Evolutionary conservation across 2,797 vertebrate species (phyloP), one percentile per base, ranked within the genome.

Genomic region (Hoplostethus atlanticus): DNA sequence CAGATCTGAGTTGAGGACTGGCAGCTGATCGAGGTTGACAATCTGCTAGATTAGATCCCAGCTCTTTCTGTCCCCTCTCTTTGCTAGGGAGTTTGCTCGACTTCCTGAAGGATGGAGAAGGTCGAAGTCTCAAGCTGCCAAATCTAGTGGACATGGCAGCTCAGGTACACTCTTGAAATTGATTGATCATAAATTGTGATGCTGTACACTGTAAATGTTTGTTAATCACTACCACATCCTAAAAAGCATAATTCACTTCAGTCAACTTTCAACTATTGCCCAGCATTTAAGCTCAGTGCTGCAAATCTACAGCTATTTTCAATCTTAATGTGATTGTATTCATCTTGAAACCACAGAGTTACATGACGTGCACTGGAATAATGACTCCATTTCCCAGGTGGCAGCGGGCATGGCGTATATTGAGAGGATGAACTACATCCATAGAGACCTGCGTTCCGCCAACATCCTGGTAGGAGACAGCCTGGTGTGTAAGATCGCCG

Each of bases 341-440:
- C 28, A 64, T 51, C 59, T 76, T 64, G 54, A 77, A 73, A 63
- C 38, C 42, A 58, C 55, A 80, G 2, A 58, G 25, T 58, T 38
- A 71, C 50, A n/a, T 47, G 68, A 78, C 34, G 17, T 50, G 83
- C 9, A 79, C 4, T 62, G 53, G 64, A 51, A 70, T 64, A 60
- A 52, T 1, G 10, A 53, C 70, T 68, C 56, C 0, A 38, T 84
- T 77, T 46, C 11, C 72, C 93, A 99, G 98, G 98, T 99, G 83
- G 98, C 98, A 1, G 97, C 97, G 1, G 98, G 97, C 47, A 99
- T 99, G 98, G 98, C 98, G 4, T 99, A 99, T 77, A 99, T 99
- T 0, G 98, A 99, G 91, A 93, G 98, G 77, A 99, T 99, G 98
- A 99, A 99, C 94, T 99, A 99, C 78, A 99, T 99, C 89, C 98